These are phyloP conservation scores for Poecilia latipinna DNA, from an alignment of 2,113 vertebrate species.

Conservation along the genomic window DNA sequence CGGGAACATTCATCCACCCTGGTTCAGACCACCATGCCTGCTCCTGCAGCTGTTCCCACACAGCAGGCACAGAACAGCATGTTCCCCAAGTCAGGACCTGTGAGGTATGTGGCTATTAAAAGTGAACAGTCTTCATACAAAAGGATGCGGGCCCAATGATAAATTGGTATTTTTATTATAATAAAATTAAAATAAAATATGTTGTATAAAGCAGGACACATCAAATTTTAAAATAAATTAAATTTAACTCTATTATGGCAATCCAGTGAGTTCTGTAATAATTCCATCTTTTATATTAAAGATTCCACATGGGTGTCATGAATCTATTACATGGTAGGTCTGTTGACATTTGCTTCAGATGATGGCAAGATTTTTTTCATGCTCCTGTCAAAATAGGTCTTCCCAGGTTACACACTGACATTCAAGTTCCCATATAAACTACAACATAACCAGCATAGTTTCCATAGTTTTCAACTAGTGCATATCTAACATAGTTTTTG, in stretches of 20 bases:
- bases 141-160: too few relatives aligned
- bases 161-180: background rate
- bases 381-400: background rate
- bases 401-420: too few relatives aligned
- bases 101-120: conserved; percentile 76
- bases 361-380: background rate
- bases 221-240: too few relatives aligned
- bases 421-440: too few relatives aligned
- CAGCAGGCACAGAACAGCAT: conserved; percentile 82
- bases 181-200: too few relatives aligned
- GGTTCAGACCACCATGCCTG: conserved; percentile 28
- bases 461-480: too few relatives aligned
- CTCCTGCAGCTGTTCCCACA: conserved; percentile 33
- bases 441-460: too few relatives aligned
- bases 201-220: too few relatives aligned
- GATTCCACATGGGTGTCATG: background rate
- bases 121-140: background rate
- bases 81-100: conserved; percentile 87
- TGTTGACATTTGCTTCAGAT: background rate
- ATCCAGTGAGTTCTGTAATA: too few relatives aligned
- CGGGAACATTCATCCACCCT: conserved; percentile 55
- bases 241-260: too few relatives aligned
- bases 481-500: too few relatives aligned
- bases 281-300: too few relatives aligned
- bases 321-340: background rate